Conservation (phyloP, 1,140 invertebrate genomes). For the Charaxes varanes region DNA sequence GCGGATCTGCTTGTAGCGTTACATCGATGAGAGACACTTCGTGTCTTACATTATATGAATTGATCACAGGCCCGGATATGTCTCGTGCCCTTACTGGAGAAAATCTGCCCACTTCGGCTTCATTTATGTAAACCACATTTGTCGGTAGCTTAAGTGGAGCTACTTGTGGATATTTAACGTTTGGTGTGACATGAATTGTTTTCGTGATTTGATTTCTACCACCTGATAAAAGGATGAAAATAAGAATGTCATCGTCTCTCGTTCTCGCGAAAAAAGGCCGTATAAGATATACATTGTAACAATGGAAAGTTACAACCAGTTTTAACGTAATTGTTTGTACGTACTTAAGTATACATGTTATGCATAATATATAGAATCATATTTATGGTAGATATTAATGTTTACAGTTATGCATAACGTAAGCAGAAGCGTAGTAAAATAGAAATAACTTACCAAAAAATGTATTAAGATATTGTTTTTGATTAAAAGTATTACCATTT, state of each 20-base stretch:
- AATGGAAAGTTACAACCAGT: constrained; percentile 13
- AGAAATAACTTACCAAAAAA: constrained; percentile 19
- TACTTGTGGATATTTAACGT: constrained; percentile 54
- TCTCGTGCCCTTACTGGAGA: constrained; percentile 77
- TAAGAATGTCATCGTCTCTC: not conserved
- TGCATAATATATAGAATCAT: too few species aligned
- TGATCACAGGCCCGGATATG: constrained; percentile 75
- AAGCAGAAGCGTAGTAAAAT: constrained; percentile 1
- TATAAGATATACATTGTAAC: not conserved
- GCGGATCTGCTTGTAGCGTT: constrained; percentile 67
- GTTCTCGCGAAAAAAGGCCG: not conserved
- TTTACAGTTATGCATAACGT: constrained; percentile 1
- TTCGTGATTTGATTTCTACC: constrained; percentile 31
- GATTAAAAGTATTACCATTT: not conserved
- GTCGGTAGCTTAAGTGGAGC: constrained; percentile 55
- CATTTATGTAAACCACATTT: constrained; percentile 75
- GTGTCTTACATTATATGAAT: constrained; percentile 53
- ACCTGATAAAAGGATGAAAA: constrained; percentile 20
- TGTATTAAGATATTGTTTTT: constrained; percentile 18
- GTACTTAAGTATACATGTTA: too few species aligned
- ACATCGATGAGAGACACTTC: constrained; percentile 46
- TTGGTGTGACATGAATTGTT: constrained; percentile 46
- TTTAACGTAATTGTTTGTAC: too few species aligned
- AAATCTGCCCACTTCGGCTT: constrained; percentile 77
- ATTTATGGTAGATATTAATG: not conserved